These are phyloP conservation scores for Saccostrea glomerata DNA, from an alignment of 1,140 invertebrate genomes.

Conservation along the genomic window DNA sequence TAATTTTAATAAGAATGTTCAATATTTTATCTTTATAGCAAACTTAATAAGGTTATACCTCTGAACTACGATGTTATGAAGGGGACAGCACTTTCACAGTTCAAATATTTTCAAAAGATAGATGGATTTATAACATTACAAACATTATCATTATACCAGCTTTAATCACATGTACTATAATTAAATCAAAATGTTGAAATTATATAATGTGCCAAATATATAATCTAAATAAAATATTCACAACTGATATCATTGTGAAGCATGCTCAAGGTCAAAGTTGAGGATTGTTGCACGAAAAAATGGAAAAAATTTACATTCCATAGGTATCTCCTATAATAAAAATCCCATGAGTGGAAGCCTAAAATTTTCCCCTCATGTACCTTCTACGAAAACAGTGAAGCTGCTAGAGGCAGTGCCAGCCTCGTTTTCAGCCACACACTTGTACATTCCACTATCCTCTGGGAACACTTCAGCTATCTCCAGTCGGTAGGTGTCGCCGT, in stretches of 20 bases:
- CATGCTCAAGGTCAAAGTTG: neutral
- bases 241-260: neutral
- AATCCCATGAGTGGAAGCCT: neutral
- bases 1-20: neutral
- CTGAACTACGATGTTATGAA: neutral
- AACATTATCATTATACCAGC: neutral
- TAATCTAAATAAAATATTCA: too few relatives aligned
- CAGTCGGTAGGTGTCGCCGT: conserved; percentile 93
- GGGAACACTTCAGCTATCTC: conserved; percentile 97
- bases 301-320: neutral
- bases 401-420: conserved; percentile 86
- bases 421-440: conserved; percentile 92
- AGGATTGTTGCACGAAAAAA: neutral
- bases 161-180: neutral
- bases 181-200: neutral
- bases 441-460: conserved; percentile 94
- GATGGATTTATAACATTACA: neutral
- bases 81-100: neutral
- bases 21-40: neutral
- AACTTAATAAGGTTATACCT: too few relatives aligned
- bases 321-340: neutral
- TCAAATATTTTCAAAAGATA: neutral
- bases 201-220: neutral
- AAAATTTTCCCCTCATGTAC: conserved; percentile 55
- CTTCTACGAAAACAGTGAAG: conserved; percentile 72